These are phyloP conservation scores for Sesia bembeciformis DNA, from an alignment of 2,888 invertebrate genomes.

Conservation along the genomic window DNA sequence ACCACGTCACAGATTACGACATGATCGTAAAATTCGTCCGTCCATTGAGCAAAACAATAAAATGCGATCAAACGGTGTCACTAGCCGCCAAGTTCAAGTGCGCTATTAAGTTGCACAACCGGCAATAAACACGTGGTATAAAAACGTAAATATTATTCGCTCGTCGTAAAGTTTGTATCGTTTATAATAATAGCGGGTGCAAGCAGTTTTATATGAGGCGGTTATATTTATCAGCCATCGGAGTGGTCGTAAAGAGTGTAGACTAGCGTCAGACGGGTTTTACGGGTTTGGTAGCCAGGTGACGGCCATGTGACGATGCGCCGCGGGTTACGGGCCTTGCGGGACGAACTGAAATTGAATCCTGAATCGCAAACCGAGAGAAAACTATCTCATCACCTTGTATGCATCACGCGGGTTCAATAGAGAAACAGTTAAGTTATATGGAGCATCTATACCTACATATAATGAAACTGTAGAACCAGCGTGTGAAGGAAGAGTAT, in stretches of 20 bases:
- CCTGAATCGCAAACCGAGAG: slow-evolving; percentile 7
- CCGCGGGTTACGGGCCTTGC: slow-evolving; percentile 25
- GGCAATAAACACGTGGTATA: slow-evolving; percentile 59
- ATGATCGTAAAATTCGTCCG: slow-evolving; percentile 63
- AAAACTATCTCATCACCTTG: too few relatives aligned
- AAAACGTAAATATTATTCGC: slow-evolving; percentile 48
- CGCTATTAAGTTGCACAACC: slow-evolving; percentile 68
- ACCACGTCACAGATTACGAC: slow-evolving; percentile 59
- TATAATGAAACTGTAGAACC: too few relatives aligned
- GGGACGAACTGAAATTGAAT: slow-evolving; percentile 16
- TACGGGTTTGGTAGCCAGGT: slow-evolving; percentile 40
- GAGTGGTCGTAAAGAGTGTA: slow-evolving; percentile 59
- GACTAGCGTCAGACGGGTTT: slow-evolving; percentile 67
- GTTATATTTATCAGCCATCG: slow-evolving; percentile 65
- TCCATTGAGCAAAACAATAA: slow-evolving; percentile 70
- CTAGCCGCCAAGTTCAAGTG: slow-evolving; percentile 70
- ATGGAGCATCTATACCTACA: too few relatives aligned
- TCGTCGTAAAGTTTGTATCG: slow-evolving; percentile 37
- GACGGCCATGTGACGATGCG: slow-evolving; percentile 47
- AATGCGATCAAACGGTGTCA: slow-evolving; percentile 70
- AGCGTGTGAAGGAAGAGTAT: too few relatives aligned
- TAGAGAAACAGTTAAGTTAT: too few relatives aligned
- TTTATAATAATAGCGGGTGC: slow-evolving; percentile 41
- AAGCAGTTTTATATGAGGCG: slow-evolving; percentile 39
- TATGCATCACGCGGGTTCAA: too few relatives aligned